phyloP scores from a whole-genome alignment of 1,140 invertebrate genomes.

The Pissodes strobi region DNA sequence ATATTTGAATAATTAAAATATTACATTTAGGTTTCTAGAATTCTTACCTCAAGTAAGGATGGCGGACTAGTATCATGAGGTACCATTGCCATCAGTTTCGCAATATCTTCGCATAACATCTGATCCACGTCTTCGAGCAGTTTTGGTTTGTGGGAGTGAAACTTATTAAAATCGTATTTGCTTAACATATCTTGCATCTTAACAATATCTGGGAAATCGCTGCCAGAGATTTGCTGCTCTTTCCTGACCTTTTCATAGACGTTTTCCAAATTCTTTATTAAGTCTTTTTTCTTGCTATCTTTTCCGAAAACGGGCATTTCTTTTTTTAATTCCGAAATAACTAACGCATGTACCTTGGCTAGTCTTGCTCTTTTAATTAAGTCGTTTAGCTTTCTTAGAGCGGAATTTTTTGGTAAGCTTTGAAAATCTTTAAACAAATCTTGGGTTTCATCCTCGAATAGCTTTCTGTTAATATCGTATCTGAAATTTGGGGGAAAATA shows the following conservation, averaged over 20 bases:
- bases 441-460: slow-evolving; percentile 78
- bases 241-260: slow-evolving; percentile 74
- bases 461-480: slow-evolving; percentile 61
- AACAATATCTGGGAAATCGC: slow-evolving; percentile 77
- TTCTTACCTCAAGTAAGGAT: slow-evolving; percentile 46
- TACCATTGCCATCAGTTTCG: slow-evolving; percentile 72
- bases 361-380: slow-evolving; percentile 76
- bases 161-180: slow-evolving; percentile 79
- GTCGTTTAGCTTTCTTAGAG: slow-evolving; percentile 79
- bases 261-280: slow-evolving; percentile 76
- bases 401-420: slow-evolving; percentile 74
- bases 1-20: no score
- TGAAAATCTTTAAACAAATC: slow-evolving; percentile 78
- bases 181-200: slow-evolving; percentile 78
- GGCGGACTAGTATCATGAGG: slow-evolving; percentile 60
- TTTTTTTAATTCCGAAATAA: slow-evolving; percentile 72
- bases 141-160: slow-evolving; percentile 70
- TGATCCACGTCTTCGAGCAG: slow-evolving; percentile 73
- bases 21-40: no score
- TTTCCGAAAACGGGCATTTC: slow-evolving; percentile 73
- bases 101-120: slow-evolving; percentile 78
- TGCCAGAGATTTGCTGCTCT: slow-evolving; percentile 71
- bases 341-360: slow-evolving; percentile 84
- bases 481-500: slow-evolving; percentile 2
- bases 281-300: slow-evolving; percentile 79